These are phyloP conservation scores for Entomobrya proxima DNA, from an alignment of 2,888 invertebrate genomes.

Conservation along the genomic window DNA sequence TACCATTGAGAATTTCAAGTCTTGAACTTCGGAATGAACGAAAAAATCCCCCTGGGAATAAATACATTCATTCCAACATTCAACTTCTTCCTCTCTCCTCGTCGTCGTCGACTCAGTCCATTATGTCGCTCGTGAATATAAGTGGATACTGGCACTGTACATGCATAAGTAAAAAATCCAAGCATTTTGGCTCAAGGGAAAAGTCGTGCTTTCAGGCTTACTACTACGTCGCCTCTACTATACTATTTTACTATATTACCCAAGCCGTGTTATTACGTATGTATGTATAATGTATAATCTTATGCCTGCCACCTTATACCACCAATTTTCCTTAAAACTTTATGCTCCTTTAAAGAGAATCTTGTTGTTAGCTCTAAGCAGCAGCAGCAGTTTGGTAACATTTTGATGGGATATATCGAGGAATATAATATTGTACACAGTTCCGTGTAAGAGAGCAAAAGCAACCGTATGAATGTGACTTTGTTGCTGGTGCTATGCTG, in stretches of 20 bases:
- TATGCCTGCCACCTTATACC: neutral
- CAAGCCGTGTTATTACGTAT: neutral
- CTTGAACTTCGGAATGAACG: slow-evolving; percentile 69
- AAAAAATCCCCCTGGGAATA: slow-evolving; percentile 64
- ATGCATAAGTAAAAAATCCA: slow-evolving; percentile 39
- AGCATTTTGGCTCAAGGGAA: slow-evolving; percentile 48
- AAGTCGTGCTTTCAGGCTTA: slow-evolving; percentile 60
- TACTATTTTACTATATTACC: neutral
- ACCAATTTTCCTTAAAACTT: neutral
- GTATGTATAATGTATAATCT: neutral
- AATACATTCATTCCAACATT: slow-evolving; percentile 58
- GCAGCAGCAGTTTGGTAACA: neutral
- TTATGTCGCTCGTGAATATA: slow-evolving; percentile 2
- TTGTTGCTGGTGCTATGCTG: neutral
- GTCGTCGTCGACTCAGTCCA: slow-evolving; percentile 14
- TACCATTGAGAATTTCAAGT: slow-evolving; percentile 68
- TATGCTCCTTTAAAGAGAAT: slow-evolving; percentile 16
- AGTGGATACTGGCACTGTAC: neutral
- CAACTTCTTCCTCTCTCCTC: slow-evolving; percentile 3
- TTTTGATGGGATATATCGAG: neutral
- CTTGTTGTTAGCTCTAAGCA: neutral
- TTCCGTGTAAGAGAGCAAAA: slow-evolving; percentile 22
- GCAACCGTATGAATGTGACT: slow-evolving; percentile 41
- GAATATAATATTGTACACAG: slow-evolving; percentile 30
- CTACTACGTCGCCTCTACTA: no score